A percentile compares a stretch with the other conserved stretches of the same genome.
phyloP scores from a whole-genome alignment of 2,888 invertebrate genomes.

The Pristionchus maxplancki region DNA sequence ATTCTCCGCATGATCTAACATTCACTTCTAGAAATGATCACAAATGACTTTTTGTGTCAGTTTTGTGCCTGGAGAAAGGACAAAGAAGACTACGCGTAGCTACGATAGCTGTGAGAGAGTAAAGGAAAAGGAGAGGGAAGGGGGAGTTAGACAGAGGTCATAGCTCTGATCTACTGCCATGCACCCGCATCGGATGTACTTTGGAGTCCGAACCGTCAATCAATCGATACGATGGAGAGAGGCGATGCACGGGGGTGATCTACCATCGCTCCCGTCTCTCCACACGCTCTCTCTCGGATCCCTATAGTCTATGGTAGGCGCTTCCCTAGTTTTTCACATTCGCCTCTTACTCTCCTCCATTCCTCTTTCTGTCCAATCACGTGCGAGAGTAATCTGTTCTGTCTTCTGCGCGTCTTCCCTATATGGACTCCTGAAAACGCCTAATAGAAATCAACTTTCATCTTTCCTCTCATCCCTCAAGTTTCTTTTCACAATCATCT shows the following conservation, averaged over 20 bases:
- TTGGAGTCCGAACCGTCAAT: constrained; percentile 18
- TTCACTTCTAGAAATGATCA: no score
- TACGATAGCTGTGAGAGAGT: neutral
- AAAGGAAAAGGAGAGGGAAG: neutral
- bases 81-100: neutral
- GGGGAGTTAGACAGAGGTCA: neutral
- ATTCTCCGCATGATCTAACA: no score
- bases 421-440: neutral
- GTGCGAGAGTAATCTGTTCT: neutral
- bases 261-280: constrained; percentile 29
- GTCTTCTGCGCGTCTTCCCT: neutral
- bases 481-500: neutral
- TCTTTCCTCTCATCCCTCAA: neutral
- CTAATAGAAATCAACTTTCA: neutral
- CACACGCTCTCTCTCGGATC: neutral
- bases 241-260: neutral
- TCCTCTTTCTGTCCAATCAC: neutral
- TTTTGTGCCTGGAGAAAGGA: neutral
- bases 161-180: neutral
- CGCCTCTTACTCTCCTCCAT: neutral
- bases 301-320: neutral
- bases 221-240: neutral
- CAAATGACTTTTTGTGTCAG: neutral
- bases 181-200: neutral
- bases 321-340: neutral